These are phyloP conservation scores for Ptiloglossa arizonensis DNA, from an alignment of 1,140 invertebrate genomes.

Conservation along the genomic window DNA sequence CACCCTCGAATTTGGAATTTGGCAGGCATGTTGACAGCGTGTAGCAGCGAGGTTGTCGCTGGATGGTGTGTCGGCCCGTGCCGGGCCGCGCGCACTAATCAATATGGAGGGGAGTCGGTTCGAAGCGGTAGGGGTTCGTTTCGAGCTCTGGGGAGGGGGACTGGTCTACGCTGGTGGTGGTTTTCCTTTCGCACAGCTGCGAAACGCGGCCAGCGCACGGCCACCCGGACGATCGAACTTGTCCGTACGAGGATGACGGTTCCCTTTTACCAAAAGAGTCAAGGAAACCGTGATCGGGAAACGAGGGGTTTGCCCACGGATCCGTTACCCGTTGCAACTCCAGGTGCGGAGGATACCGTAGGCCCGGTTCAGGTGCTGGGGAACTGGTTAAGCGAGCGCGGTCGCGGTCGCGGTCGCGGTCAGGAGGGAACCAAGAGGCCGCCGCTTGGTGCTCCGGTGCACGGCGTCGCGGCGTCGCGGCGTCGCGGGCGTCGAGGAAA, in stretches of 20 bases:
- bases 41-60: constrained; percentile 40
- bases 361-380: too few species aligned
- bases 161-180: constrained; percentile 26
- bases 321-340: too few species aligned
- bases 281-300: neutral
- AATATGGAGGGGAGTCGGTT: constrained; percentile 71
- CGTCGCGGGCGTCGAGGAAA: constrained; percentile 3
- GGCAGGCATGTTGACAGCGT: constrained; percentile 59
- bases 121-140: constrained; percentile 51
- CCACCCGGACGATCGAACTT: neutral
- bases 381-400: too few species aligned
- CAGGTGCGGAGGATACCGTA: too few species aligned
- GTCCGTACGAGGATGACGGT: too few species aligned
- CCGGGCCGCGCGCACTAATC: constrained; percentile 70
- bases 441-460: neutral
- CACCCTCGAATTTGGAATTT: constrained; percentile 43
- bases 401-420: too few species aligned
- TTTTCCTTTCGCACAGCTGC: neutral
- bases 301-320: neutral
- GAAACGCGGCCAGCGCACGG: neutral
- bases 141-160: constrained; percentile 12
- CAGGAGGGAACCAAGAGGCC: neutral
- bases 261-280: too few species aligned
- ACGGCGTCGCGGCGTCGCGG: too few species aligned
- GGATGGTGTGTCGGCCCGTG: constrained; percentile 61